Conservation (phyloP, 2,797 vertebrate species). For the Sciurus carolinensis region DNA sequence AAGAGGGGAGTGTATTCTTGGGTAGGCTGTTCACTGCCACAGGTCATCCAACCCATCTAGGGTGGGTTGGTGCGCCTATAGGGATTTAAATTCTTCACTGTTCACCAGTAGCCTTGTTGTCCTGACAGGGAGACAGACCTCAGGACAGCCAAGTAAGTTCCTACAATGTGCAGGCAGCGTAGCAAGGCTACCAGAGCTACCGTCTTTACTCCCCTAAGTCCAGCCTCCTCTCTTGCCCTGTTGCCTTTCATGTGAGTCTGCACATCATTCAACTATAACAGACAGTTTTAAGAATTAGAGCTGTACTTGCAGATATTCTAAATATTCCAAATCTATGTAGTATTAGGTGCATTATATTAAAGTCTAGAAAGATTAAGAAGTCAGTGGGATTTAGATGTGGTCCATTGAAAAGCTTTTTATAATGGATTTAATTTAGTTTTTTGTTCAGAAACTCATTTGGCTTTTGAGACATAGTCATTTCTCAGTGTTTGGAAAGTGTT, state of each 20-base stretch:
- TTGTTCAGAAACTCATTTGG: slow-evolving; percentile 69
- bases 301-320: slow-evolving; percentile 52
- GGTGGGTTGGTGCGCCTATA: not conserved
- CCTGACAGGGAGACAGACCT: slow-evolving; percentile 4
- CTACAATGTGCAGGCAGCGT: not conserved
- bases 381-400: slow-evolving; percentile 66
- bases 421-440: slow-evolving; percentile 69
- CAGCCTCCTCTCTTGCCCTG: not conserved
- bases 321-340: slow-evolving; percentile 66
- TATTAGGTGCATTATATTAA: slow-evolving; percentile 33
- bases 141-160: slow-evolving; percentile 14
- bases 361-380: slow-evolving; percentile 66
- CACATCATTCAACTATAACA: slow-evolving; percentile 39
- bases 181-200: not conserved
- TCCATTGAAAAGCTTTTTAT: slow-evolving; percentile 60
- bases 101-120: not conserved
- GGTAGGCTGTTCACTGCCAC: not conserved
- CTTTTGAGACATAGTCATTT: slow-evolving; percentile 73
- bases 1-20: not conserved
- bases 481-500: slow-evolving; percentile 63
- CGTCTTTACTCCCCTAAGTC: not conserved
- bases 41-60: not conserved
- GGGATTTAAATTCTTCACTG: not conserved
- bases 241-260: slow-evolving; percentile 36
- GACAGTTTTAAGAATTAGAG: slow-evolving; percentile 64